These are phyloP conservation scores for Digitonthophagus gazella DNA, from an alignment of 2,888 invertebrate species.

Conservation along the genomic window DNA sequence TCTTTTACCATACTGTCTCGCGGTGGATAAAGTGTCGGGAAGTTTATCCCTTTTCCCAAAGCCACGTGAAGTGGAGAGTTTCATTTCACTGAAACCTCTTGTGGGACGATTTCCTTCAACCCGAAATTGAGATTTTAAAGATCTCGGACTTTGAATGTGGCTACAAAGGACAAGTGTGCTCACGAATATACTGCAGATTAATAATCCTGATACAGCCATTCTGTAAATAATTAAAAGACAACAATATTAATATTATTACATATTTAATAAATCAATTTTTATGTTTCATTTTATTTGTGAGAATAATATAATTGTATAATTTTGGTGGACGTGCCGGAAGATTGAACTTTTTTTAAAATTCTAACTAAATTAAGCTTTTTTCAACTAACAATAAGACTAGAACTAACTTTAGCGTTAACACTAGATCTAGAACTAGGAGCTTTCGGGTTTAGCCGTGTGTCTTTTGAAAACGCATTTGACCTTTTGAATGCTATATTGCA, in stretches of 20 bases:
- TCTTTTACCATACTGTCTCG: background rate
- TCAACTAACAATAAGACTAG: no score
- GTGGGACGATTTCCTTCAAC: slow-evolving; percentile 59
- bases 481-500: no score
- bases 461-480: no score
- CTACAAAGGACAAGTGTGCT: slow-evolving; percentile 37
- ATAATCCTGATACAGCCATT: slow-evolving; percentile 33
- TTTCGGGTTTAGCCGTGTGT: no score
- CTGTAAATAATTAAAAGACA: slow-evolving; percentile 29
- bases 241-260: background rate
- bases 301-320: background rate
- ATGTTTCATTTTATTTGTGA: background rate
- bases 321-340: background rate
- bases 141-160: slow-evolving; percentile 42
- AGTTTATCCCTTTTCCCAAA: slow-evolving; percentile 56
- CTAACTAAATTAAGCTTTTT: no score
- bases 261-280: background rate
- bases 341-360: background rate
- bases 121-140: slow-evolving; percentile 42
- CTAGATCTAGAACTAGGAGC: no score
- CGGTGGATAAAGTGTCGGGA: background rate
- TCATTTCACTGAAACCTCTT: slow-evolving; percentile 64
- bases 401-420: no score
- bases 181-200: slow-evolving; percentile 38
- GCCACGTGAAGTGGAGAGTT: slow-evolving; percentile 62